Evolutionary conservation across 64 coral and sea anemone genomes (phyloP), one percentile per base, ranked within the genome.

Genomic region (Pocillopora verrucosa): DNA sequence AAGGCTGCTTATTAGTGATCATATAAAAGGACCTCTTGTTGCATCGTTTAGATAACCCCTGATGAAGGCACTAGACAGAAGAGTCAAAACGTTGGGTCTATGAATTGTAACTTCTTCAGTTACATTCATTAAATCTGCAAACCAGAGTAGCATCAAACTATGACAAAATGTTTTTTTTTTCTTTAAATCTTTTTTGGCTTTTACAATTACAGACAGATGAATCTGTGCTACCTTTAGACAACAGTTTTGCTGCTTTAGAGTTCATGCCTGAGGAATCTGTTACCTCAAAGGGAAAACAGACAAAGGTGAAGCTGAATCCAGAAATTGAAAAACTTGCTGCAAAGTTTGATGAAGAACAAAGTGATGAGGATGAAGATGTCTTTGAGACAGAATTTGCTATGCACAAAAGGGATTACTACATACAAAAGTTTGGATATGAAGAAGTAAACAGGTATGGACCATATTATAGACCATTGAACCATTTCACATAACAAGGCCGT

Each of bases 341-440:
- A 56, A 77, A 65, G 3, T 80, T 93, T 79, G 86, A 89, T 57
- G 80, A 96, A 5, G 88, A 94, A 38, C 78, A 88, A 36, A 89
- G 85, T 7, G 84, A 80, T 26, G 93, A 83, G 25, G 91, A 93
- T 58, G 91, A 88, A 26, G 93, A 90, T 80, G 78, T 75, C 15
- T 99, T 99, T 93, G 94, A 89, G 10, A 91, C 90, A n/a, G 97
- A 99, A 75, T 95, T 95, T 86, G 94, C 94, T 30, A 94, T 93
- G 74, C 80, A 93, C 74, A 99, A 99, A 80, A 95, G 92, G 64
- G 56, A 82, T 16, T 99, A 99, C 68, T 99, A 99, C 76, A 89
- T 82, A 76, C 91, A 99, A 20, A 99, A 99, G 84, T 91, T 99
- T 87, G 91, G 83, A 67, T 90, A 91, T 59, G 88, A 99, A 83